Percentiles rank a stretch among this genome's conserved stretches.
Evolutionary conservation across 2,888 invertebrate species (phyloP).

Genomic region (Ochropacha duplaris): DNA sequence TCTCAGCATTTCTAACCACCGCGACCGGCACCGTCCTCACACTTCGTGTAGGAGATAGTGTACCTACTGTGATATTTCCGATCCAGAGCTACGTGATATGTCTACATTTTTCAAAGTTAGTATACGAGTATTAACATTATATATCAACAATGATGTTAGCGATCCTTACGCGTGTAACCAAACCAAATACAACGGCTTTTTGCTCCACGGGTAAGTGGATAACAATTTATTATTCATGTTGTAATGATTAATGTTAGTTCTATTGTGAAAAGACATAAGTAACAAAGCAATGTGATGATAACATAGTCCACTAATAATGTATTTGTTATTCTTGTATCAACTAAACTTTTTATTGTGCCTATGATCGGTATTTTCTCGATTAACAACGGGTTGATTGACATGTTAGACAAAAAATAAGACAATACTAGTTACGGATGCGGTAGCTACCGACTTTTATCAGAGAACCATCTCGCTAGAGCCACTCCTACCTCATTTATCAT

Average conservation of each 20-base stretch:
- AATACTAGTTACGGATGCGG: constrained; percentile 51
- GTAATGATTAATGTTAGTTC: constrained; percentile 43
- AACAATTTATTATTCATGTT: constrained; percentile 23
- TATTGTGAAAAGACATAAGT: constrained; percentile 41
- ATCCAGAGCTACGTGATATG: constrained; percentile 29
- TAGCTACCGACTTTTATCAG: constrained; percentile 44
- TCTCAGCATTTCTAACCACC: constrained; percentile 43
- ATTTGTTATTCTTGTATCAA: constrained; percentile 43
- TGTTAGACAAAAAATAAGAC: constrained; percentile 59
- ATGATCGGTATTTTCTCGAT: constrained; percentile 57
- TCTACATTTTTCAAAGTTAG: constrained; percentile 43
- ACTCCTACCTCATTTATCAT: constrained; percentile 22
- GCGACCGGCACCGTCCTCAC: no score
- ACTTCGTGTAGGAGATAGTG: constrained; percentile 31
- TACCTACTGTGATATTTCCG: constrained; percentile 19
- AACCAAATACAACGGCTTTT: constrained; percentile 16
- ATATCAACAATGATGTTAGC: constrained; percentile 14
- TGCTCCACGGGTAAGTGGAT: constrained; percentile 14
- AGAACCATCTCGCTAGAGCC: constrained; percentile 13
- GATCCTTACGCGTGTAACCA: constrained; percentile 12
- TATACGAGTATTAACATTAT: constrained; percentile 29
- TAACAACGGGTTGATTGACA: constrained; percentile 59
- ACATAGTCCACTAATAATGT: constrained; percentile 44
- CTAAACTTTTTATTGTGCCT: constrained; percentile 54
- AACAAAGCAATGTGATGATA: constrained; percentile 43